Conservation (phyloP, 1,140 invertebrate genomes). For the Gerris buenoi region DNA sequence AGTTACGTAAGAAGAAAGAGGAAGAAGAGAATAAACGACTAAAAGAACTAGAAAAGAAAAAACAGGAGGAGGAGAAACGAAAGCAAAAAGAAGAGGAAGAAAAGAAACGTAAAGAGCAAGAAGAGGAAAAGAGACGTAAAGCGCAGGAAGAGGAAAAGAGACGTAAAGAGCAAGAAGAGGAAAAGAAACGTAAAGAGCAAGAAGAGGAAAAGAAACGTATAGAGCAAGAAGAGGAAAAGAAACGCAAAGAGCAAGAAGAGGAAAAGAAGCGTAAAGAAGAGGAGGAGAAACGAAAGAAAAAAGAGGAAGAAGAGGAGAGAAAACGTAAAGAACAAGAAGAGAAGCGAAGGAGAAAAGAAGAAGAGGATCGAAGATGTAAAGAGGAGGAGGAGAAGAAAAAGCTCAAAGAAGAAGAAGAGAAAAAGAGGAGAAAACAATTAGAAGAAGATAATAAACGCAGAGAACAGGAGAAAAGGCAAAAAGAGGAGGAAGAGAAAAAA, state of each 20-base stretch:
- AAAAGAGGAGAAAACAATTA: neutral
- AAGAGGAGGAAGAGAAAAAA: neutral
- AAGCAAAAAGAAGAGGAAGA: constrained; percentile 2
- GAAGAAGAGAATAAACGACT: constrained; percentile 1
- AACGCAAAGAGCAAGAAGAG: neutral
- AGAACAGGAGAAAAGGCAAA: neutral
- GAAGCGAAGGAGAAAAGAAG: neutral
- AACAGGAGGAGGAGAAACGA: too few relatives aligned
- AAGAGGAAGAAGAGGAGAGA: neutral
- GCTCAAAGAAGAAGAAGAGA: neutral
- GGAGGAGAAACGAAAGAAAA: neutral
- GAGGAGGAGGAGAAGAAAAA: neutral
- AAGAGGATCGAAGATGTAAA: neutral
- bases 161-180: constrained; percentile 6
- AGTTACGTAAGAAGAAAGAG: too few relatives aligned
- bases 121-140: constrained; percentile 6
- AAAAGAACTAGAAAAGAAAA: constrained; percentile 6
- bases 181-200: neutral
- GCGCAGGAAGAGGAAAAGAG: neutral
- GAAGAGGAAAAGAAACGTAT: constrained; percentile 8
- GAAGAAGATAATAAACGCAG: neutral
- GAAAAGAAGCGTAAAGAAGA: neutral
- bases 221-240: constrained; percentile 7
- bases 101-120: neutral
- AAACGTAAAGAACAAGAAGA: neutral